Conservation (phyloP, 2,797 vertebrate species). For the Molossus alvarezi region DNA sequence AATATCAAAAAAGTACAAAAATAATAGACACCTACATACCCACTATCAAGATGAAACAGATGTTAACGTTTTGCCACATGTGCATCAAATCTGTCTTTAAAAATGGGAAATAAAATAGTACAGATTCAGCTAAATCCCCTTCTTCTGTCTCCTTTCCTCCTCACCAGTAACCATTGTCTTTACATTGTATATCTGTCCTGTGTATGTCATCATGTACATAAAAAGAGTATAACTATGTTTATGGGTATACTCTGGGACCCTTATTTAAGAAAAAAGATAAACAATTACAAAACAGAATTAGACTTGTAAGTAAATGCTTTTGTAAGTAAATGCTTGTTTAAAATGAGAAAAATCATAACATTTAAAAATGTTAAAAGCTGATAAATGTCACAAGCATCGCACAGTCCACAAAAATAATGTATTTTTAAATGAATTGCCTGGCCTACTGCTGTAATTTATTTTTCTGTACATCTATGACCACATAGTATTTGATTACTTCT, state of each 20-base stretch:
- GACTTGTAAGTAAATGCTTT: background rate
- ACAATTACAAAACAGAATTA: slow-evolving; percentile 26
- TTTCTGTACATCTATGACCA: background rate
- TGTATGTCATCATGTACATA: background rate
- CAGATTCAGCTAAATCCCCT: background rate
- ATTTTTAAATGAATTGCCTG: slow-evolving; percentile 21
- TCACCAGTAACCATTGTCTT: background rate
- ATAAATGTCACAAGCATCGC: background rate
- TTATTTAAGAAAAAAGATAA: background rate
- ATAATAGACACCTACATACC: slow-evolving; percentile 39
- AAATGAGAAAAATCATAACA: background rate
- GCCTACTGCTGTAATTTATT: background rate
- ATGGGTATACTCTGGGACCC: fast-evolving
- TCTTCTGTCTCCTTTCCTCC: background rate
- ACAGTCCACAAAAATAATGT: background rate
- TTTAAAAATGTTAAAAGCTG: slow-evolving; percentile 31
- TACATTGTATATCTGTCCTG: background rate
- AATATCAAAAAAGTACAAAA: slow-evolving; percentile 59
- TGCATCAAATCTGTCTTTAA: slow-evolving; percentile 47
- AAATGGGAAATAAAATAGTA: slow-evolving; percentile 64
- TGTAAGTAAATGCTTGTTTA: slow-evolving; percentile 20
- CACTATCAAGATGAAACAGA: slow-evolving; percentile 72
- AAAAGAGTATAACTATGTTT: background rate
- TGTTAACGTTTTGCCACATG: slow-evolving; percentile 78
- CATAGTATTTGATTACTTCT: background rate